These are phyloP conservation scores for Dascillus cervinus DNA, from an alignment of 2,888 invertebrate species.

Conservation along the genomic window DNA sequence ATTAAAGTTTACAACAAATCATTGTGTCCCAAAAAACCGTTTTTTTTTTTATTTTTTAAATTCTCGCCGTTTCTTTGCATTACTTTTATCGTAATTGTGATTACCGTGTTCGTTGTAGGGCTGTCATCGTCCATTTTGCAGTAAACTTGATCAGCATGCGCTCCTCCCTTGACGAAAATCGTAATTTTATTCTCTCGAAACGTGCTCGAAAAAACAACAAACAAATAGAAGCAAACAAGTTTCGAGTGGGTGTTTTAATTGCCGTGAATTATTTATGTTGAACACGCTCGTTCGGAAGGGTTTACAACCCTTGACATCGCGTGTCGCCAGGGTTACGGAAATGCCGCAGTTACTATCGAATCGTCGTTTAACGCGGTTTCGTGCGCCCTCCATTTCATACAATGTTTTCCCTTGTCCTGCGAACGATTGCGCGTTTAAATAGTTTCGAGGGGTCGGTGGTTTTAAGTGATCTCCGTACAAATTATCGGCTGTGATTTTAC, in stretches of 20 bases:
- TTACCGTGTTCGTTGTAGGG: too few species aligned
- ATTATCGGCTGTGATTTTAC: background rate
- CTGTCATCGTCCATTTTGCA: too few species aligned
- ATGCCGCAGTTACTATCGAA: slow-evolving; percentile 15
- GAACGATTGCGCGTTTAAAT: background rate
- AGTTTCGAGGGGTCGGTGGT: background rate
- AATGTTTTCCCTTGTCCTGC: background rate
- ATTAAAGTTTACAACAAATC: slow-evolving; percentile 31
- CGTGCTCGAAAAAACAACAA: background rate
- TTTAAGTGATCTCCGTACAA: background rate
- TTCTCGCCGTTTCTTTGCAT: too few species aligned
- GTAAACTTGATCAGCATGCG: too few species aligned
- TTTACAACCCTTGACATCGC: too few species aligned
- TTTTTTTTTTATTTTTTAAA: background rate
- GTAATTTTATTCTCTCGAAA: background rate
- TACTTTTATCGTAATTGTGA: too few species aligned
- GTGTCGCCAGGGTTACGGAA: slow-evolving; percentile 1
- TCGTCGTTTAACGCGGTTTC: background rate
- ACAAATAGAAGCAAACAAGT: background rate
- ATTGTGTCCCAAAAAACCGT: background rate
- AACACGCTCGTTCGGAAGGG: too few species aligned
- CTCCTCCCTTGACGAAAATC: too few species aligned
- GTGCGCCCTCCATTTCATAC: background rate
- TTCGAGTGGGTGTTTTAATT: background rate
- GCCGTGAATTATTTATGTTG: background rate